These are phyloP conservation scores for Odontocolon sp. DNA, from an alignment of 2,888 invertebrate genomes.

Conservation along the genomic window DNA sequence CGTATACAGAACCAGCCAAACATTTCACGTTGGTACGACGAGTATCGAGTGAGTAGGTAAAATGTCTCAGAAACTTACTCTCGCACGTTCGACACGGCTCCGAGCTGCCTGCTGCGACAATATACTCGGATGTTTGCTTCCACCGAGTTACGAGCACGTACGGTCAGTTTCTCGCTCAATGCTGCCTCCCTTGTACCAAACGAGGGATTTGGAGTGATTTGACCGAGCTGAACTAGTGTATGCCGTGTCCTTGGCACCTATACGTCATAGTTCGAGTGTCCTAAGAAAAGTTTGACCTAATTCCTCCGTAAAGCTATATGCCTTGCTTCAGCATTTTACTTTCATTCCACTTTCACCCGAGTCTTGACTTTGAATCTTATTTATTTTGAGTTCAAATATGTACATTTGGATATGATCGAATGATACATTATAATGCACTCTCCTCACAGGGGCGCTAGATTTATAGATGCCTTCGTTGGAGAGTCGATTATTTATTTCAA, in stretches of 20 bases:
- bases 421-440: background rate
- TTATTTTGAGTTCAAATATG: background rate
- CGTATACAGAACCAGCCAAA: background rate
- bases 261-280: conserved; percentile 13
- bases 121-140: background rate
- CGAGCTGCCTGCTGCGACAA: background rate
- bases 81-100: conserved; percentile 21
- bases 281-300: conserved; percentile 20
- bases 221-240: conserved; percentile 6
- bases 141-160: conserved; percentile 31
- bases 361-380: background rate
- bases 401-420: background rate
- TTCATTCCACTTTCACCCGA: background rate
- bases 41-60: background rate
- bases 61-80: conserved; percentile 22
- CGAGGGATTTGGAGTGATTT: conserved; percentile 13
- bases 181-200: conserved; percentile 13
- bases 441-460: no score
- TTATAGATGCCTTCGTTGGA: no score
- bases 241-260: conserved; percentile 25
- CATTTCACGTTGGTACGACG: conserved; percentile 12
- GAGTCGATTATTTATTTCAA: background rate
- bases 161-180: no score
- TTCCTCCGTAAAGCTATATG: conserved; percentile 22
- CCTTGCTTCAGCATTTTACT: conserved; percentile 6